Conservation (phyloP, 2,888 invertebrate species). For the Hydrotaea diabolus region DNA sequence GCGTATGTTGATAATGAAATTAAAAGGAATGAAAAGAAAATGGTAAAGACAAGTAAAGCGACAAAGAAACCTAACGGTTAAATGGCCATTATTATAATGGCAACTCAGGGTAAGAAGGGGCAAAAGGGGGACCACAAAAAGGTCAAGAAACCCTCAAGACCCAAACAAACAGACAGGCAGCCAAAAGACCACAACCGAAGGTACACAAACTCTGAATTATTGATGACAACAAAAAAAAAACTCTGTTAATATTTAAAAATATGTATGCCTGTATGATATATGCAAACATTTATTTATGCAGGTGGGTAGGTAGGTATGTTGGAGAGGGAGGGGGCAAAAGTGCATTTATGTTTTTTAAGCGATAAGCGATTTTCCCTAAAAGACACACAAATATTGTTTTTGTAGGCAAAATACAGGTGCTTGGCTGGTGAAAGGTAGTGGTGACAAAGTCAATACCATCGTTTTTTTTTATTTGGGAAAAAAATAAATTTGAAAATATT, state of each 20-base stretch:
- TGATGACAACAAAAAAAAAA: background rate
- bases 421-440: background rate
- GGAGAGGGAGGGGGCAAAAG: background rate
- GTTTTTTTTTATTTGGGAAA: too few relatives aligned
- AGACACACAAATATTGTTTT: background rate
- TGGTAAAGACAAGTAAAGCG: background rate
- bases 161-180: background rate
- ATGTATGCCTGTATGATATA: background rate
- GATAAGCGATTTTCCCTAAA: background rate
- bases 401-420: background rate
- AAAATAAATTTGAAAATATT: too few relatives aligned
- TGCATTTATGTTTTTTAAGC: background rate
- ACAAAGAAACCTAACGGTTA: constrained; percentile 15
- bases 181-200: background rate
- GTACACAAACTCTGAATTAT: constrained; percentile 1
- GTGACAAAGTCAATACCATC: background rate
- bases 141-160: constrained; percentile 24
- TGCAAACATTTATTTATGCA: background rate
- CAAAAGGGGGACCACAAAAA: background rate
- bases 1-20: background rate
- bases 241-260: background rate
- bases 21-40: background rate
- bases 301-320: background rate
- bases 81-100: constrained; percentile 29
- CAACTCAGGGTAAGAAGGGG: background rate